Percentiles rank a stretch among this genome's conserved stretches.
These are phyloP conservation scores for Galeopsomyia nigrocyanea DNA, from an alignment of 2,888 invertebrate genomes.

Conservation along the genomic window DNA sequence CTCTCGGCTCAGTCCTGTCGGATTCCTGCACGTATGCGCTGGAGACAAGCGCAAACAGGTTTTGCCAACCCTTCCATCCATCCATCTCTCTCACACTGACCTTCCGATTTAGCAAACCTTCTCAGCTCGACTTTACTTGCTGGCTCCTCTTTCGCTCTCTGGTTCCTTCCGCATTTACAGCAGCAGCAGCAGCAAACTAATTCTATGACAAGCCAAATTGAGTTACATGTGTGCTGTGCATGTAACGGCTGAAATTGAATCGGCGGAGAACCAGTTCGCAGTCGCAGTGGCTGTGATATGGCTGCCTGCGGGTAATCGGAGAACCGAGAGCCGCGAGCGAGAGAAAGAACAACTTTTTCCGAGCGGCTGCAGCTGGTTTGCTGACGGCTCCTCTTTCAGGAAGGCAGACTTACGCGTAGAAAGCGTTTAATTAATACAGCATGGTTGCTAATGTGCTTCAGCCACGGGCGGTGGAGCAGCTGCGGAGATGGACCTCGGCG, in stretches of 20 bases:
- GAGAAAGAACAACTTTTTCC: no score
- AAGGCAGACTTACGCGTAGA: conserved; percentile 8
- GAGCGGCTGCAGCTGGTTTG: conserved; percentile 29
- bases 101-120: background rate
- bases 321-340: no score
- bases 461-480: conserved; percentile 85
- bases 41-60: conserved; percentile 22
- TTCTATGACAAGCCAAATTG: no score
- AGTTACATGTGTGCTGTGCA: no score
- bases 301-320: no score
- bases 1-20: no score
- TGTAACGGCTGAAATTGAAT: no score
- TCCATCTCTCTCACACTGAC: background rate
- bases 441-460: no score
- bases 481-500: conserved; percentile 87
- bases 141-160: background rate
- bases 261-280: no score
- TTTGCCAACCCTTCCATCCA: conserved; percentile 13
- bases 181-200: no score
- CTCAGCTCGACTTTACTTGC: conserved; percentile 24
- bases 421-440: no score
- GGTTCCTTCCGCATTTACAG: background rate
- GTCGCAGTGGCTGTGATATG: no score
- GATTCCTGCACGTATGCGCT: background rate
- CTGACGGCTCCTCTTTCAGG: conserved; percentile 31